phyloP scores from a whole-genome alignment of 2,113 vertebrate genomes.

The Stigmatopora nigra region DNA sequence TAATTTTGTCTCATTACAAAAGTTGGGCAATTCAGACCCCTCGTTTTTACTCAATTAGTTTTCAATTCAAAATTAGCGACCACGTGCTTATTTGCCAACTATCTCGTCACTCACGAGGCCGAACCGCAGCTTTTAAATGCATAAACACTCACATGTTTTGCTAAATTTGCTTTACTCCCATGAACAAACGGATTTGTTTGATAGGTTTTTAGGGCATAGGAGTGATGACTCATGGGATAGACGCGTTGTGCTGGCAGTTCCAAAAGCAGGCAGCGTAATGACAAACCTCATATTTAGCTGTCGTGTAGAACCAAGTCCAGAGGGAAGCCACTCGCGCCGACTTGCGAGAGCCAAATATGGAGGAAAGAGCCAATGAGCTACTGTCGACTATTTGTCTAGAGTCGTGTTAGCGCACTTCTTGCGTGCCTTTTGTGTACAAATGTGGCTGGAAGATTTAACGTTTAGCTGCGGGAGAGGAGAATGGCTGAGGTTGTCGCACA shows the following conservation, averaged over 20 bases:
- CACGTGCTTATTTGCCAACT: no score
- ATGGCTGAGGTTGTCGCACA: background rate
- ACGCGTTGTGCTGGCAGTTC: no score
- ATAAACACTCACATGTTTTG: background rate
- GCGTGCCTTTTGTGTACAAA: background rate
- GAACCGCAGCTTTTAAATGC: no score
- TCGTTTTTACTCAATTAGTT: no score
- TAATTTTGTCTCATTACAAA: no score
- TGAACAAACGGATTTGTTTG: background rate
- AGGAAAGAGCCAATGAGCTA: conserved; percentile 34
- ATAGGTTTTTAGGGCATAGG: background rate
- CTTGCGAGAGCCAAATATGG: conserved; percentile 53
- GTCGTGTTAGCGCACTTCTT: background rate
- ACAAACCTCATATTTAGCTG: background rate
- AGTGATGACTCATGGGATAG: no score
- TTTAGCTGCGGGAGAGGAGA: background rate
- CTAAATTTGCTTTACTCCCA: background rate
- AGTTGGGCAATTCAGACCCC: no score
- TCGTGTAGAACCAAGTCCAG: conserved; percentile 2
- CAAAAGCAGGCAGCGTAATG: background rate
- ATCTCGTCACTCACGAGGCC: background rate
- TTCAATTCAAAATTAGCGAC: no score
- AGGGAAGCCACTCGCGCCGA: conserved; percentile 25
- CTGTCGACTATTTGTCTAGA: background rate
- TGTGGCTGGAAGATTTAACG: background rate